Base-by-base conservation (phyloP, 2,888 invertebrate species). In the Latrodectus hesperus region DNA sequence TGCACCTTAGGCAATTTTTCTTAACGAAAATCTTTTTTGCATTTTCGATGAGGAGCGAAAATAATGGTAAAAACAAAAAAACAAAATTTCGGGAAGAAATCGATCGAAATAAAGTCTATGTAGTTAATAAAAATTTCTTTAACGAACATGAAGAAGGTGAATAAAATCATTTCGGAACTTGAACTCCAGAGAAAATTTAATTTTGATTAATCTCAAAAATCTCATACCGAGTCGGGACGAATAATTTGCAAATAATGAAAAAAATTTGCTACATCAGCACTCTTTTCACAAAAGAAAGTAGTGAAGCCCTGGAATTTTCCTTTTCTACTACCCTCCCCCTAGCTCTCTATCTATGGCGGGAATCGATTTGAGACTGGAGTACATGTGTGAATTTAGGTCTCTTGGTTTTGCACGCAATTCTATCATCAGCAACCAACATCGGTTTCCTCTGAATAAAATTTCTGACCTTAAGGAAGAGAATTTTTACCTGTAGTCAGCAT, bases 361-460 rank as follows among this genome's bases (percentile, higher is more conserved):
- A 16, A 82, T 82, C 82, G 74, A 82, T 82, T 52, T 68, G 51
- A 55, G 65, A 67, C 52, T n/a, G 67, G 74, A 16, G 73, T 81
- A 74, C n/a, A 74, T 81, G 67, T 73, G 74, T 73, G 74, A 82
- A 82, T 82, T 68, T 68, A 75, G 75, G 75, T 82, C 74, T 82
- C 68, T 26, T 38, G 38, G 55, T 38, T 53, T 65, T 75, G 75
- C 82, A 82, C 82, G 82, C 82, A 70, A 82, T 75, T 22, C 65
- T 68, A 52, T 82, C 82, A 82, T 82, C 75, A 82, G 68, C 38
- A 49, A 14, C 14, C 68, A 74, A 82, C 82, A 82, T 82, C 82
- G 74, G 82, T 82, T 74, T 75, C 75, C 68, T 68, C 49, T 82
- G 82, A 82, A 82, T 82, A 82, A 74, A 75, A 68, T 75, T 82